These are phyloP conservation scores for Branchipolynoe longqiensis DNA, from an alignment of 2,888 invertebrate species.

Conservation along the genomic window DNA sequence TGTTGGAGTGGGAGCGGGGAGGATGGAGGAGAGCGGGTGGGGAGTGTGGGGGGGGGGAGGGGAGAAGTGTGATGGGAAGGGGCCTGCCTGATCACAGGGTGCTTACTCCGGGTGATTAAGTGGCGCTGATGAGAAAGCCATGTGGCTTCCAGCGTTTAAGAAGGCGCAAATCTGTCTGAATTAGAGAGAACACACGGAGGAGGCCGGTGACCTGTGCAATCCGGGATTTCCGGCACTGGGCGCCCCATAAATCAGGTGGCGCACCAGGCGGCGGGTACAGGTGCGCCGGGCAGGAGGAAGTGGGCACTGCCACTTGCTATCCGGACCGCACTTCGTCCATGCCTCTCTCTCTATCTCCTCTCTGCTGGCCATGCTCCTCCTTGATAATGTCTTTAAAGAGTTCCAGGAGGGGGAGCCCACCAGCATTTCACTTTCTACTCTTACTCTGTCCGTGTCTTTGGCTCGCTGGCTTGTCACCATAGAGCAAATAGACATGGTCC, in stretches of 20 bases:
- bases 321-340: no score
- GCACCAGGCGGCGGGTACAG: neutral
- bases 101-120: slow-evolving; percentile 24
- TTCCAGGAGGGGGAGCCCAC: no score
- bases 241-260: slow-evolving; percentile 4
- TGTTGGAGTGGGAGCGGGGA: neutral
- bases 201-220: neutral
- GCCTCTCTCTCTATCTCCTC: no score
- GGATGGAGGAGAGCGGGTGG: neutral
- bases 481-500: no score
- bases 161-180: slow-evolving; percentile 2
- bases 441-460: no score
- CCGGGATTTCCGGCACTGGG: neutral
- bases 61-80: neutral
- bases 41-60: neutral
- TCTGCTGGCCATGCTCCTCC: no score
- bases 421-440: no score
- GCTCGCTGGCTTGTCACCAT: no score
- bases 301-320: no score
- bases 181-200: neutral
- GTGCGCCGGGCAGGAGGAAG: neutral
- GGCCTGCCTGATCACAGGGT: slow-evolving; percentile 1
- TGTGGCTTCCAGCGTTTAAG: slow-evolving; percentile 8
- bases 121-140: slow-evolving; percentile 25
- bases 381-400: no score